Evolutionary conservation across 2,888 invertebrate genomes (phyloP), one percentile per base, ranked within the genome.

Genomic region (Agrotis segetum): DNA sequence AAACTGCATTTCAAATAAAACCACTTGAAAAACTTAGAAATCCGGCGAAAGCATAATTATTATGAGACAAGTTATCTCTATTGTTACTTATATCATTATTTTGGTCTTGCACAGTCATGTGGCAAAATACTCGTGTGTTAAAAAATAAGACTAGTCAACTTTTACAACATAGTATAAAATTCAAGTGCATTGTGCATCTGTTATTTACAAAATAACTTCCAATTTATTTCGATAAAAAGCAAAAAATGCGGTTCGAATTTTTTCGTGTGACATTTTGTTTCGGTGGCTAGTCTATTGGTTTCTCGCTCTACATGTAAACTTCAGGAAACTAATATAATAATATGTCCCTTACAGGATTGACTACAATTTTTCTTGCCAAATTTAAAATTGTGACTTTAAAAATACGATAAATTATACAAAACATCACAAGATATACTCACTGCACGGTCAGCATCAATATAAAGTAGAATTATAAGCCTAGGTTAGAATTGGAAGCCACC

Each of bases 401-500:
- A 56, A 63, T 72, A 71, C 56, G 24, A 77, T 65, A 74, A 84
- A 75, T 68, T 67, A 73, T 74, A 84, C 67, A 79, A 65, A 78
- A 79, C 69, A 83, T 79, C 71, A 85, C 77, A 77, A 75, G 79
- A 77, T 71, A 71, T 83, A 88, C 88, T 91, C 84, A 91, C 90
- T 88, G 87, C 88, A 85, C 85, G 82, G 85, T 84, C 83, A 88
- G 87, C 87, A 86, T 86, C 79, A 80, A 74, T 82, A 87, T 68
- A 76, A 81, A 82, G 77, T 79, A 74, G 75, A 77, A 59, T 70
- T 61, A 55, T 74, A 79, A 76, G 79, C 79, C 75, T 80, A 78
- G 82, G 89, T 97, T 97, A 98, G 95, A 98, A 98, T 88, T 98
- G 97, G 92, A 98, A 98, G 87, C 98, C 98, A 83, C 98, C 98